Conservation (phyloP, 2,113 vertebrate genomes). For the Peromyscus maniculatus region DNA sequence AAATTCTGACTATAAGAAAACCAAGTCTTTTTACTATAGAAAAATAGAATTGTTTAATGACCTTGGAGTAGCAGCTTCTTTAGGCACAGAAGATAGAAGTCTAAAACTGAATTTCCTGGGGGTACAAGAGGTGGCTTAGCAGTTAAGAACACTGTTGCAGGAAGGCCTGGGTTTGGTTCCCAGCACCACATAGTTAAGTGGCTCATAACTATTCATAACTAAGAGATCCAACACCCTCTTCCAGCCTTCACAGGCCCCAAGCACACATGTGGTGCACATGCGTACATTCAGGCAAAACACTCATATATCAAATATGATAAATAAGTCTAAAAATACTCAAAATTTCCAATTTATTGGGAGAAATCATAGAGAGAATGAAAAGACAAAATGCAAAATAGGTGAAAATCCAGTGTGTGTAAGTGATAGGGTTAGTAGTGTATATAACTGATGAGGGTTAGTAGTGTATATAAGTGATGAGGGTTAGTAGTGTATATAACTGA, state of each 20-base stretch:
- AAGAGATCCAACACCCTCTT: not conserved
- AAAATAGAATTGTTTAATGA: constrained; percentile 6
- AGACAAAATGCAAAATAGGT: not conserved
- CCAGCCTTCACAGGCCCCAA: not conserved
- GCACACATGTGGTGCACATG: not conserved
- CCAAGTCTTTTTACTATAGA: constrained; percentile 12
- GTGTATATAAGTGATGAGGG: too few species aligned
- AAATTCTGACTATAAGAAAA: constrained; percentile 24
- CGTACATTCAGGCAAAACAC: not conserved
- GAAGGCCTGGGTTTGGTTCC: not conserved
- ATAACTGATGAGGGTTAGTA: too few species aligned
- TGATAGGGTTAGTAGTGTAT: not conserved
- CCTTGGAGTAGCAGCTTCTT: constrained; percentile 11
- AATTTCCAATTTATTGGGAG: not conserved
- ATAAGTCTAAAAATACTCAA: not conserved
- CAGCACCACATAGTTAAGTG: not conserved
- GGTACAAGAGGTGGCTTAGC: not conserved
- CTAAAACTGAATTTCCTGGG: not conserved
- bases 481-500: not conserved
- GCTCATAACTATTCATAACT: not conserved
- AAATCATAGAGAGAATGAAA: not conserved
- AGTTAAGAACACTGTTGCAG: not conserved
- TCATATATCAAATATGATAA: not conserved
- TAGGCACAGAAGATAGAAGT: not conserved
- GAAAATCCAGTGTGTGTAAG: not conserved